Evolutionary conservation across 2,797 vertebrate species (phyloP).

Genomic region (Vespertilio murinus): DNA sequence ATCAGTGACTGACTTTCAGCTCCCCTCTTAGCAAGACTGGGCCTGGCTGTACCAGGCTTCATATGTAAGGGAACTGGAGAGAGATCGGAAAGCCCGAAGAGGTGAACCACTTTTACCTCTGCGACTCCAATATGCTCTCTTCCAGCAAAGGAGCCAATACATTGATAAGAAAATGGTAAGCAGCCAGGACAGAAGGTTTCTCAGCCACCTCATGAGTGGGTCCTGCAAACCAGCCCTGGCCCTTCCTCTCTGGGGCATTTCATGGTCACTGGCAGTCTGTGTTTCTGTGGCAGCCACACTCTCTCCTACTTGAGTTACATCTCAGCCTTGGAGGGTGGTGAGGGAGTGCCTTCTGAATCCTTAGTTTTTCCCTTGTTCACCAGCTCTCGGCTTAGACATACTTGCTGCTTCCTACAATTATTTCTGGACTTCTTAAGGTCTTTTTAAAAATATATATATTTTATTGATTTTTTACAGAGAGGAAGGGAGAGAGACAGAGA

Average conservation of each 20-base stretch:
- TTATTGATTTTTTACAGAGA: too few relatives aligned
- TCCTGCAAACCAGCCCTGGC: neutral
- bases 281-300: neutral
- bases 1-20: neutral
- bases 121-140: neutral
- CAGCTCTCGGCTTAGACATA: neutral
- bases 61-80: neutral
- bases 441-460: too few relatives aligned
- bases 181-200: neutral
- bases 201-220: neutral
- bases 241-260: neutral
- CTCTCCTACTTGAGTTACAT: neutral
- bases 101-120: neutral
- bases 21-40: neutral
- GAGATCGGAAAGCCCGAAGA: neutral
- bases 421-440: neutral
- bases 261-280: neutral
- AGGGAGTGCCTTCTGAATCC: neutral
- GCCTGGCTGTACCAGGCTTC: neutral
- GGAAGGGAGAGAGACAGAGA: too few relatives aligned
- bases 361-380: neutral
- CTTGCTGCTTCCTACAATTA: neutral
- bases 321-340: neutral
- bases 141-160: neutral
- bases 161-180: neutral